A percentile compares a stretch with the other conserved stretches of the same genome.
Conservation (phyloP, 2,888 invertebrate species). For the Drosophila basisetae region DNA sequence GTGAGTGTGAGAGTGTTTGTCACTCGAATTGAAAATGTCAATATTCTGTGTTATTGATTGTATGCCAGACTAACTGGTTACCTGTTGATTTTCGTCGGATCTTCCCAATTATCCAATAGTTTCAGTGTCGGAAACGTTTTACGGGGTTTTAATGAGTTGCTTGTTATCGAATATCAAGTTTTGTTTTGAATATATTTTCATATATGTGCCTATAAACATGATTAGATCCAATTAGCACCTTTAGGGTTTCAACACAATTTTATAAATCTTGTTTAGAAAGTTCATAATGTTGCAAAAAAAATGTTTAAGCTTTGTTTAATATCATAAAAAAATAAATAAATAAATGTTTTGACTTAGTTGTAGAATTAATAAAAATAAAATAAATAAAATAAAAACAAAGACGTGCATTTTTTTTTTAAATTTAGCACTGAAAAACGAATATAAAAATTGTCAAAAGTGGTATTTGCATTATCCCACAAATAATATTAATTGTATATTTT, state of each 20-base stretch:
- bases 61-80: slow-evolving; percentile 8
- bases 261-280: neutral
- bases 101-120: slow-evolving; percentile 15
- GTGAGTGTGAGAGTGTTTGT: slow-evolving; percentile 52
- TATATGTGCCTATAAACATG: neutral
- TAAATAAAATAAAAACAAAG: too few relatives aligned
- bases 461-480: neutral
- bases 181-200: slow-evolving; percentile 3
- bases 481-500: neutral
- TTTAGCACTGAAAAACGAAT: neutral
- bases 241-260: neutral
- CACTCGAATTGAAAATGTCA: slow-evolving; percentile 68
- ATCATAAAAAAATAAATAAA: neutral
- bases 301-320: neutral
- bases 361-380: too few relatives aligned
- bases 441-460: neutral
- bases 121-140: slow-evolving; percentile 26
- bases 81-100: slow-evolving; percentile 14
- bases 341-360: neutral
- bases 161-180: slow-evolving; percentile 16
- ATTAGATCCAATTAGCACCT: slow-evolving; percentile 3
- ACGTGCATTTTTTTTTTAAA: neutral
- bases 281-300: neutral
- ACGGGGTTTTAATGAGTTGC: slow-evolving; percentile 48
- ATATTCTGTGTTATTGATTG: slow-evolving; percentile 44